A percentile compares a stretch with the other conserved stretches of the same genome.
Evolutionary conservation across 1,140 invertebrate genomes (phyloP).

Genomic region (Physella acuta): DNA sequence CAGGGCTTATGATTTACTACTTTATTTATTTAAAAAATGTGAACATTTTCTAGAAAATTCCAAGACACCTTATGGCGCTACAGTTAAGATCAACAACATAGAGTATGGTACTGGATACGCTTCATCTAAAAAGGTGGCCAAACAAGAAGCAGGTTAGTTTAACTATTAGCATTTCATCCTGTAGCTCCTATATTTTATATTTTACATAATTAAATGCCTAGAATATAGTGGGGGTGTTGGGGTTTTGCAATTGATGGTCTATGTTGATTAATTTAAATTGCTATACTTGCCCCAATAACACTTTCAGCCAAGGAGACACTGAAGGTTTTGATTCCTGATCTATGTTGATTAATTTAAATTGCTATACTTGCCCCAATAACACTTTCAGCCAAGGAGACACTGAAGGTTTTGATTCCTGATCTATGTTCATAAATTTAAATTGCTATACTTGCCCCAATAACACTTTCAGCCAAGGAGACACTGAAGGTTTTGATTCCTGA

Average conservation of each 20-base stretch:
- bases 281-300: no score
- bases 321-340: slow-evolving; percentile 91
- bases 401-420: no score
- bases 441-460: no score
- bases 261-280: no score
- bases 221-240: slow-evolving; percentile 83
- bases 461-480: no score
- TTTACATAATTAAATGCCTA: slow-evolving; percentile 70
- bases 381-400: no score
- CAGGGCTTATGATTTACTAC: no score
- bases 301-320: slow-evolving; percentile 84
- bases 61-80: slow-evolving; percentile 87
- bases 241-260: slow-evolving; percentile 79
- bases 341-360: no score
- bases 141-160: slow-evolving; percentile 75
- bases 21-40: no score
- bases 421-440: no score
- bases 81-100: slow-evolving; percentile 87
- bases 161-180: not conserved
- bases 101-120: slow-evolving; percentile 90
- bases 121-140: slow-evolving; percentile 92
- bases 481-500: no score
- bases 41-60: slow-evolving; percentile 86
- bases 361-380: no score
- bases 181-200: not conserved